These are phyloP conservation scores for Psilopogon haemacephalus DNA, from an alignment of 2,113 vertebrate species.

Conservation along the genomic window DNA sequence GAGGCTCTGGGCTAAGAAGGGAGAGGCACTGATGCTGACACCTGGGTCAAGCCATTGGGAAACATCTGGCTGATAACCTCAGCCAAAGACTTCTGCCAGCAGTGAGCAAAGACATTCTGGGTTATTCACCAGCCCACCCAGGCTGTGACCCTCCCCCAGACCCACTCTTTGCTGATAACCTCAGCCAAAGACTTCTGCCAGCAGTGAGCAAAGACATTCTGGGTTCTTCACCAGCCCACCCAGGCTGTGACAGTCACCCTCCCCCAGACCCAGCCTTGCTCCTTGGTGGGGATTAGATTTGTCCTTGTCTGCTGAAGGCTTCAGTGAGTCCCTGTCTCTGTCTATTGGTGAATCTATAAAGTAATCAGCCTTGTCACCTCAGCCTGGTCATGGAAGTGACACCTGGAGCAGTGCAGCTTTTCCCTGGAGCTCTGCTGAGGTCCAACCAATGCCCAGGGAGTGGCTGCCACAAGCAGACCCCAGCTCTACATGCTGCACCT, in stretches of 20 bases:
- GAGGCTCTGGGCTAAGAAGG: not conserved
- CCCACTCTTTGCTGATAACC: not conserved
- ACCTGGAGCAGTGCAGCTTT: not conserved
- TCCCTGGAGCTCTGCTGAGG: not conserved
- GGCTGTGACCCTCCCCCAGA: no score
- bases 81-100: not conserved
- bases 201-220: not conserved
- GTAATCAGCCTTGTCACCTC: not conserved
- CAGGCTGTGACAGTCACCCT: not conserved
- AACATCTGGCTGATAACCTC: not conserved
- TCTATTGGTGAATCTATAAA: not conserved
- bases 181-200: not conserved
- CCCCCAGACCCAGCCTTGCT: not conserved
- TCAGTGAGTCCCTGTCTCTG: not conserved
- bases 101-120: not conserved
- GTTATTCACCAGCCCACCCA: not conserved
- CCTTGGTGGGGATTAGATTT: not conserved
- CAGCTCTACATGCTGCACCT: not conserved
- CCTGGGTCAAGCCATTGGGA: not conserved
- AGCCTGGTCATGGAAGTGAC: not conserved
- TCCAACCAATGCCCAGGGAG: not conserved
- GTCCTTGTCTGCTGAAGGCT: not conserved
- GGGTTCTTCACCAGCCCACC: not conserved
- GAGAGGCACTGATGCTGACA: not conserved
- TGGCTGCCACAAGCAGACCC: not conserved